Base-by-base conservation (phyloP, 2,888 invertebrate genomes). In the Polydrusus pterygomalis region DNA sequence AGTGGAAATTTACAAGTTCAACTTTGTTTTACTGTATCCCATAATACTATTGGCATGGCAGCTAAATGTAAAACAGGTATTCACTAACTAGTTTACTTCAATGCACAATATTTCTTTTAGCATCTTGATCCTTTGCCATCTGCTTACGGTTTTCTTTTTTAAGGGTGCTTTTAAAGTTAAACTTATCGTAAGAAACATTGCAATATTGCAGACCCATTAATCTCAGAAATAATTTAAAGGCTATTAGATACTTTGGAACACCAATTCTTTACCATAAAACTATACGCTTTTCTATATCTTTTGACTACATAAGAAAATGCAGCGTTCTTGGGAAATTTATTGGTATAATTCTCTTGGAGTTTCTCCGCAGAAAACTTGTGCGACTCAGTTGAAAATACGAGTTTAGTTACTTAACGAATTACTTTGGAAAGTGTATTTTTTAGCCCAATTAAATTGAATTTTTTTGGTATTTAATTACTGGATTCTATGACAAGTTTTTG, bases 291-390 rank as follows among this genome's bases (percentile, higher is more conserved):
- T 56, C 63, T 72, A 65, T 72, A 62, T 64, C 49, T 63, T 43
- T 18, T 40, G 65, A 54, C 64, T 72, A 65, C 72, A 72, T 72
- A 72, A 45, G 65, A 72, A 65, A 72, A 72, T 56, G 72, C 56
- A 70, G 62, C 70, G 63, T 58, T 17, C 64, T 45, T n/a, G 18
- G 30, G 11, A 65, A 72, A 72, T 72, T 72, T 72, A 72, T 72
- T 18, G 51, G 47, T 72, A 72, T 72, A 72, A 65, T 72, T 65
- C 72, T 60, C 58, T 60, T 18, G 5, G 70, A 30, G 54, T 68
- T 68, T 68, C 54, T 54, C 68, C 70, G 47, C 70, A 58, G 70
- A 62, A 70, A 70, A 70, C 45, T 62, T 70, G 58, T 56, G 60
- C 58, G 34, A 45, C 56, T 69, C 56, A 18, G 18, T 45, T 40